Percentiles rank a stretch among this genome's conserved stretches.
Conservation (phyloP, 2,797 vertebrate species). For the Gymnocypris eckloni region DNA sequence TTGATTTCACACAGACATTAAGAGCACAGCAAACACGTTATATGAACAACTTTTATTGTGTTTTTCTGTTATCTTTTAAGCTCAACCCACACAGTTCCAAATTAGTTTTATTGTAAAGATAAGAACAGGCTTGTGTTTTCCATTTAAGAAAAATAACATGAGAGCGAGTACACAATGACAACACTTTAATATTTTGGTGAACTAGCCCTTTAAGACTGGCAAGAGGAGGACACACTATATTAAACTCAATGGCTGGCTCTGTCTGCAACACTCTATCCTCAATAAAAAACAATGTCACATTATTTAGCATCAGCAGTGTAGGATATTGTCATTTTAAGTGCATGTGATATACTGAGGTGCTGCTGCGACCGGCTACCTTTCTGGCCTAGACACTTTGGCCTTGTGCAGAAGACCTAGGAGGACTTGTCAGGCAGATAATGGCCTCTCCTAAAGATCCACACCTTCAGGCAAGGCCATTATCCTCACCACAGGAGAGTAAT, state of each 20-base stretch:
- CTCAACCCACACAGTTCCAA: neutral
- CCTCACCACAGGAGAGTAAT: conserved; percentile 71
- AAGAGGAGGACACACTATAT: conserved; percentile 13
- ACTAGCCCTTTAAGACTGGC: conserved; percentile 1
- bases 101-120: neutral
- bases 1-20: too few species aligned
- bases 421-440: conserved; percentile 60
- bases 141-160: neutral
- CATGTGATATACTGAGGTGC: neutral
- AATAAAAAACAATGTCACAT: conserved; percentile 14
- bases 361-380: neutral
- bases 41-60: neutral
- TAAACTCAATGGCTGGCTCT: neutral
- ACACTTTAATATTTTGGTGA: neutral
- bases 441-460: conserved; percentile 68
- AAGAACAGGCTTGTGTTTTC: neutral
- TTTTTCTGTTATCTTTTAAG: neutral
- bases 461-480: conserved; percentile 73
- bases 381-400: neutral
- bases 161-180: neutral
- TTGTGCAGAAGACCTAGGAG: conserved; percentile 30
- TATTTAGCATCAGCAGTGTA: conserved; percentile 4
- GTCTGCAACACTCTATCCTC: conserved; percentile 18
- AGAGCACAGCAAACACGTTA: neutral
- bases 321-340: neutral